Evolutionary conservation across 2,888 invertebrate genomes (phyloP).

Genomic region (Spodoptera picta): DNA sequence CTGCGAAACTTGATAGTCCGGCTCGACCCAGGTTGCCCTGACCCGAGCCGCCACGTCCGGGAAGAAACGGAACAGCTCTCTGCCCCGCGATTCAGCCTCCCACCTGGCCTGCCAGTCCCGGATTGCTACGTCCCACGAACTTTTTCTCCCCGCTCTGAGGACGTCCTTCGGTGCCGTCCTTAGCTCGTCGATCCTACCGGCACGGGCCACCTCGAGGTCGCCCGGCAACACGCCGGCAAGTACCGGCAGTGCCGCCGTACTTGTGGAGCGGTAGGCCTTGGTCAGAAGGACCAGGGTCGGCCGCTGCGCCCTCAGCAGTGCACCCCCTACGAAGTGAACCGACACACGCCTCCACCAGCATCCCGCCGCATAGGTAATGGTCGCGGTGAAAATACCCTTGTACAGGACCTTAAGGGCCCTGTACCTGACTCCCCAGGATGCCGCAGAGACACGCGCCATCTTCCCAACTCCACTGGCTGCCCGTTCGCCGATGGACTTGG

Average conservation of each 20-base stretch:
- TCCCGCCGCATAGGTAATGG: slow-evolving; percentile 1
- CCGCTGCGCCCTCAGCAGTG: slow-evolving; percentile 7
- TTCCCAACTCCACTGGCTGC: slow-evolving; percentile 46
- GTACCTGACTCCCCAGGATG: slow-evolving; percentile 54
- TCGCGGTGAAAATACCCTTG: not conserved
- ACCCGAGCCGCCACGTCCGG: not conserved
- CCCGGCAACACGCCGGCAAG: slow-evolving; percentile 38
- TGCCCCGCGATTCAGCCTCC: not conserved
- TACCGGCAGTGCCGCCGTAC: slow-evolving; percentile 28
- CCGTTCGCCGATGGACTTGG: slow-evolving; percentile 33
- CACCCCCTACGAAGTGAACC: slow-evolving; percentile 28
- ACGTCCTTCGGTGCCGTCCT: no score
- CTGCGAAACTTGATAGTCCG: no score
- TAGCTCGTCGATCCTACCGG: slow-evolving; percentile 5
- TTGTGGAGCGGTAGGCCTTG: slow-evolving; percentile 33
- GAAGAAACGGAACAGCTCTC: not conserved
- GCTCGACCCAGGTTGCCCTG: not conserved
- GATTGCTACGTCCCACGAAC: not conserved
- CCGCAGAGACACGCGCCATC: slow-evolving; percentile 51
- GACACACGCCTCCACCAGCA: slow-evolving; percentile 9
- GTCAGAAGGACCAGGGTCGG: slow-evolving; percentile 22
- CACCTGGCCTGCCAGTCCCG: not conserved
- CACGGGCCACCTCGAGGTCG: slow-evolving; percentile 38
- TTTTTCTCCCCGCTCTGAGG: no score
- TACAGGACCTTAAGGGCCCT: slow-evolving; percentile 25